Base-by-base conservation (phyloP, 2,888 invertebrate genomes). In the Brassicogethes aeneus region DNA sequence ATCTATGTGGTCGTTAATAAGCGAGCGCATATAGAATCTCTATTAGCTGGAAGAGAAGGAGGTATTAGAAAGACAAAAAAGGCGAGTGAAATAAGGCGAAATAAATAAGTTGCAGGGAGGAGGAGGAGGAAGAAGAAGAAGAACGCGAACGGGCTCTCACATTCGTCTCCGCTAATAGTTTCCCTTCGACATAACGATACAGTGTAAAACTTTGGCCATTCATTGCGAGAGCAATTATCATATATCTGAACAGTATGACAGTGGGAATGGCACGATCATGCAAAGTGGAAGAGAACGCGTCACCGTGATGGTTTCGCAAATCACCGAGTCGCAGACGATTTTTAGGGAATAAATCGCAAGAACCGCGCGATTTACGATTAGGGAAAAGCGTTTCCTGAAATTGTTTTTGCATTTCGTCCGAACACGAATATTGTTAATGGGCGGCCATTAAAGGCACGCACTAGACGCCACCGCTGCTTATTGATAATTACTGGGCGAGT, bases 171-270 rank as follows among this genome's bases (percentile, higher is more conserved):
- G 43, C 48, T 50, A 53, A 54, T 45, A 51, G 54, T 54, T 53
- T 55, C 52, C 51, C 53, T 54, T 48, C 47, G 55, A 55, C 54
- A 47, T 52, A 52, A 51, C 54, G 56, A 57, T 48, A 48, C 48
- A 39, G 41, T 56, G 53, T 52, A 56, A 64, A 65, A 65, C 60
- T 64, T 64, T 60, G 53, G 57, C 62, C 60, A 61, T 65, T 64
- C 59, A 56, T 65, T 60, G 57, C 51, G 52, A 55, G 56, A 51
- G 61, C 62, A 63, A 64, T 65, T 64, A 63, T 62, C 64, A 62
- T 65, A 65, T 64, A 65, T 65, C 59, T 58, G 59, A 54, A 56
- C 59, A 56, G 60, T 59, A 62, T 64, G 65, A 65, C 65, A 64
- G 59, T 55, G 54, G 55, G 55, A 65, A 65, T 53, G 61, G 61